Base-by-base conservation (phyloP, 1,140 invertebrate genomes). In the Euwallacea similis region DNA sequence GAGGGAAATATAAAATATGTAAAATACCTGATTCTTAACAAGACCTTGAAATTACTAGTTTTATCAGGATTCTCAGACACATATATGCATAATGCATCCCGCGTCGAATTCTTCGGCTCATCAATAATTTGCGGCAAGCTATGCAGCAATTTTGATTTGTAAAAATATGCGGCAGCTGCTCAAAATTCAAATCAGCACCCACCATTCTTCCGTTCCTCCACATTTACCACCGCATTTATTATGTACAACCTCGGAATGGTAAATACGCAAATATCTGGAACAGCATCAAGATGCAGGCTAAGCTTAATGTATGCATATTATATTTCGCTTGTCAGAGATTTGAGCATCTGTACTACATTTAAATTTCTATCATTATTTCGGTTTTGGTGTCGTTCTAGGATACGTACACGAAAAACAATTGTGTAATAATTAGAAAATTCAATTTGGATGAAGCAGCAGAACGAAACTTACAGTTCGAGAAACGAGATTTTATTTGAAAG, bases 321-420 rank as follows among this genome's bases (percentile, higher is more conserved):
- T 69, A 62, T 69, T 69, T 69, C 58, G 66, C 66, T 61, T 69
- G 66, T 61, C 66, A 69, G 66, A 33, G 21, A 69, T 61, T 69
- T 61, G 9, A 56, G 33, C 66, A 42, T 54, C 66, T 53, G 56
- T 11, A 44, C 13, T 54, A 59, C 50, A 69, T 69, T 69, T 54
- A 69, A 69, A 69, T 69, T 69, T 69, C 64, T 56, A 50, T 50
- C 46, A 50, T 10, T 33, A 33, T 50, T 50, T 10, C 46, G 46
- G 46, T 50, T 50, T 11, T 50, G 21, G 21, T 33, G 1, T 33
- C 21, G 21, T 33, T 33, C 21, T 4, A 4, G 21, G 21, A 33
- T 33, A 33, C 4, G 21, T 33, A 33, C 21, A 33, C 21, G 21
- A 33, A 33, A 33, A 33, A 33, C 21, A 33, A 33, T 33, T 33